Evolutionary conservation across 2,888 invertebrate genomes (phyloP).

Genomic region (Patella pellucida): DNA sequence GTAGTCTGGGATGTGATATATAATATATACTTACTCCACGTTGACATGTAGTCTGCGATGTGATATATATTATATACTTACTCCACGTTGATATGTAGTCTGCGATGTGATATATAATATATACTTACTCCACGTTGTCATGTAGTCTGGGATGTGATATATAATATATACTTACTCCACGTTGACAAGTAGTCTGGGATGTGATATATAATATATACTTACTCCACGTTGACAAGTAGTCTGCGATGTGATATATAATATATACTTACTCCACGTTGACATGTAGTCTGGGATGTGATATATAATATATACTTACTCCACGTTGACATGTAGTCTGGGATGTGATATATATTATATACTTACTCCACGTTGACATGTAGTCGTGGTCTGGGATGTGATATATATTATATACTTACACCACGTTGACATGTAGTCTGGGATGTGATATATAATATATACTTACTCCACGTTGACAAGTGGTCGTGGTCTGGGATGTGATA

Average conservation of each 20-base stretch:
- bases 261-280: conserved; percentile 32
- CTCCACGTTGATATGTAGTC: conserved; percentile 39
- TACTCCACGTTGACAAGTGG: conserved; percentile 33
- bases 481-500: conserved; percentile 50
- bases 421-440: conserved; percentile 44
- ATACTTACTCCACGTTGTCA: conserved; percentile 35
- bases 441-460: conserved; percentile 47
- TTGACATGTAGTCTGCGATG: conserved; percentile 45
- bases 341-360: no score
- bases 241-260: conserved; percentile 60
- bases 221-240: conserved; percentile 40
- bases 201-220: conserved; percentile 64
- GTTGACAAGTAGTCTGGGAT: conserved; percentile 44
- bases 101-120: conserved; percentile 61
- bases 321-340: conserved; percentile 44
- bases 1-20: conserved; percentile 58
- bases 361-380: conserved; percentile 33
- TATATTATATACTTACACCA: no score
- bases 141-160: conserved; percentile 54
- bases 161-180: conserved; percentile 53
- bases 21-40: conserved; percentile 47
- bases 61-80: no score
- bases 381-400: conserved; percentile 50
- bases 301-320: conserved; percentile 59
- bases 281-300: conserved; percentile 52